Evolutionary conservation across 2,113 vertebrate species (phyloP).

Genomic region (Mustela lutreola): DNA sequence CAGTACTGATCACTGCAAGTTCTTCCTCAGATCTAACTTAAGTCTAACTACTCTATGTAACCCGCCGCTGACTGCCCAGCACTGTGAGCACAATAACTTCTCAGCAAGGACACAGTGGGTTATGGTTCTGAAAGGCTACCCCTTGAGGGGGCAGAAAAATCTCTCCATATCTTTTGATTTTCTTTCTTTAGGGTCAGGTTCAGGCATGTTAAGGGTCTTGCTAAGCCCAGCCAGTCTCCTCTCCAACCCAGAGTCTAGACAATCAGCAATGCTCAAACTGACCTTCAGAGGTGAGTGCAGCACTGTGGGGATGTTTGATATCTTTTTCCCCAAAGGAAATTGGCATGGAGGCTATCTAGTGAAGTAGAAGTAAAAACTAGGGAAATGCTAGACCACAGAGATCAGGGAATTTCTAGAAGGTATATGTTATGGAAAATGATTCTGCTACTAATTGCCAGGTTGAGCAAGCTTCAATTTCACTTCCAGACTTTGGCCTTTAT

Average conservation of each 20-base stretch:
- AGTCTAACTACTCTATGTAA: not conserved
- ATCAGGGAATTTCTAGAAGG: not conserved
- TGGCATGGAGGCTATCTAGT: not conserved
- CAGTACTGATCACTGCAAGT: not conserved
- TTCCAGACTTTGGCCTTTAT: not conserved
- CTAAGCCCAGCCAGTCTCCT: not conserved
- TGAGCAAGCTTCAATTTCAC: not conserved
- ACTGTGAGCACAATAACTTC: not conserved
- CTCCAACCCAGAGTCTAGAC: not conserved
- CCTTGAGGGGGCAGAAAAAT: accelerated
- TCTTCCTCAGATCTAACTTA: not conserved
- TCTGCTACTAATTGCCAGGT: accelerated
- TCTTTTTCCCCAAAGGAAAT: not conserved
- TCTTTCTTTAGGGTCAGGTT: not conserved
- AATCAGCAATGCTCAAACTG: not conserved
- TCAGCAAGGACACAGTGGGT: not conserved
- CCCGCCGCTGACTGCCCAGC: not conserved
- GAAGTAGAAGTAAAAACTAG: not conserved
- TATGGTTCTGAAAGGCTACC: not conserved
- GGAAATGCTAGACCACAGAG: not conserved
- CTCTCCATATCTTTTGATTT: not conserved
- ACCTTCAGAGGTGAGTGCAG: not conserved
- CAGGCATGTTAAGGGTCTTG: not conserved
- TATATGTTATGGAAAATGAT: not conserved
- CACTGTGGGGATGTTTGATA: not conserved